Conservation (phyloP, 2,113 vertebrate genomes). For the Pedionomus torquatus region DNA sequence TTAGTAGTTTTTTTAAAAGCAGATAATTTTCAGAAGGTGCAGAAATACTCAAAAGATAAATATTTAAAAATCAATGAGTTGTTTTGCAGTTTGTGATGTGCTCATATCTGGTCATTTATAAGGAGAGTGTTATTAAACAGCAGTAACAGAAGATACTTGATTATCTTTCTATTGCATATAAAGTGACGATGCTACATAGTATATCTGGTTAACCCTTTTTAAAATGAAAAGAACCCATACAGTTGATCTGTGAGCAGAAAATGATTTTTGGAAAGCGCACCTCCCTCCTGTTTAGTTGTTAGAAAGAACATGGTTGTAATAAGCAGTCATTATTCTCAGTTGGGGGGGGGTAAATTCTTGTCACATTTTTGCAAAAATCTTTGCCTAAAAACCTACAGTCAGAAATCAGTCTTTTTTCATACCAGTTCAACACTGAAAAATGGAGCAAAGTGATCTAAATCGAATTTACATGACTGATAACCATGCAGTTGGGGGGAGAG, state of each 20-base stretch:
- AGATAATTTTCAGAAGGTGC: background rate
- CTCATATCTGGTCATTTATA: background rate
- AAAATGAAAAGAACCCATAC: background rate
- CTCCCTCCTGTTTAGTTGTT: background rate
- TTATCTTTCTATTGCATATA: background rate
- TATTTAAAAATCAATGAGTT: background rate
- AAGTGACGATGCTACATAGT: background rate
- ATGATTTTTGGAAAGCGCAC: background rate
- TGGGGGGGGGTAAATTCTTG: background rate
- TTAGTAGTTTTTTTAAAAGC: background rate
- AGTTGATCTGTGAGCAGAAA: background rate
- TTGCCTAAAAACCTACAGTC: constrained; percentile 7
- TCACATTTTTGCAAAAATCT: background rate
- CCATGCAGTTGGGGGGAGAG: background rate
- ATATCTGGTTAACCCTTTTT: background rate
- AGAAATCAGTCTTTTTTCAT: constrained; percentile 25
- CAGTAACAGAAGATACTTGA: background rate
- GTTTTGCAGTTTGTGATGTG: background rate
- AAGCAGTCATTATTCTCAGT: background rate
- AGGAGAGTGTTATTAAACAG: background rate
- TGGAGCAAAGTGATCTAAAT: constrained; percentile 46
- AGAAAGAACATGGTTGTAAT: background rate
- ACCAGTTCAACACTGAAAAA: constrained; percentile 37
- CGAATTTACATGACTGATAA: constrained; percentile 48
- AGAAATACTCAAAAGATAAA: background rate